Conservation (phyloP, 1,140 invertebrate species). For the Drosophila santomea region DNA sequence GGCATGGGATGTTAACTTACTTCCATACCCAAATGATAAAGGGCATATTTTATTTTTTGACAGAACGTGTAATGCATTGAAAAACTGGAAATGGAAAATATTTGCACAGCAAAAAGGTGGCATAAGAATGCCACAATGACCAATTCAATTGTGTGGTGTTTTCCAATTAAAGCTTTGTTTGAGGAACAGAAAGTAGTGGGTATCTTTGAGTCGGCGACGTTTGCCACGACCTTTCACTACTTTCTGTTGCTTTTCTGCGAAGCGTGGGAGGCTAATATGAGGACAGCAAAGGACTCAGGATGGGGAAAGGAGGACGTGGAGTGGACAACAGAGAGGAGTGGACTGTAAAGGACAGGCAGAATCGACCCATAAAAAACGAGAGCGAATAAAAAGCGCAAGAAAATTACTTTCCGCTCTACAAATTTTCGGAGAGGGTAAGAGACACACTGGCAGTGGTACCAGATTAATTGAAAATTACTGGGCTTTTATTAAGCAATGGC, state of each 20-base stretch:
- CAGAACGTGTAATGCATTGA: not conserved
- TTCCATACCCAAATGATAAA: slow-evolving; percentile 9
- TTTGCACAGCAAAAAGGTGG: too few species aligned
- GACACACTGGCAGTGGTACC: slow-evolving; percentile 1
- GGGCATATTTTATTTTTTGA: not conserved
- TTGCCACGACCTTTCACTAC: not conserved
- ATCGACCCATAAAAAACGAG: slow-evolving; percentile 74
- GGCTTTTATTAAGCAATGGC: not conserved
- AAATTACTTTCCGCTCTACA: slow-evolving; percentile 82
- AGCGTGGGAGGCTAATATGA: slow-evolving; percentile 45
- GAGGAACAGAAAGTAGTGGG: not conserved
- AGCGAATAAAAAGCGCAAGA: slow-evolving; percentile 76
- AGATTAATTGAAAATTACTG: not conserved
- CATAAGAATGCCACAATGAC: too few species aligned
- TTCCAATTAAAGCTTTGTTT: not conserved
- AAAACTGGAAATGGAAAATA: not conserved
- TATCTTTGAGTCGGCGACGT: not conserved
- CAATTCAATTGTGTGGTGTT: too few species aligned
- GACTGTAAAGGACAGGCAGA: slow-evolving; percentile 20
- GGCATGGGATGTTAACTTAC: slow-evolving; percentile 69
- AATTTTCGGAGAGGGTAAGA: slow-evolving; percentile 40
- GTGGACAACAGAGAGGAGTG: slow-evolving; percentile 2
- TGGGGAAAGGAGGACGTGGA: not conserved
- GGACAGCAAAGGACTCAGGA: slow-evolving; percentile 37
- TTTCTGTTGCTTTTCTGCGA: slow-evolving; percentile 16